A percentile compares a stretch with the other conserved stretches of the same genome.
These are phyloP conservation scores for Desmodus rotundus DNA, from an alignment of 2,113 vertebrate species.

Conservation along the genomic window DNA sequence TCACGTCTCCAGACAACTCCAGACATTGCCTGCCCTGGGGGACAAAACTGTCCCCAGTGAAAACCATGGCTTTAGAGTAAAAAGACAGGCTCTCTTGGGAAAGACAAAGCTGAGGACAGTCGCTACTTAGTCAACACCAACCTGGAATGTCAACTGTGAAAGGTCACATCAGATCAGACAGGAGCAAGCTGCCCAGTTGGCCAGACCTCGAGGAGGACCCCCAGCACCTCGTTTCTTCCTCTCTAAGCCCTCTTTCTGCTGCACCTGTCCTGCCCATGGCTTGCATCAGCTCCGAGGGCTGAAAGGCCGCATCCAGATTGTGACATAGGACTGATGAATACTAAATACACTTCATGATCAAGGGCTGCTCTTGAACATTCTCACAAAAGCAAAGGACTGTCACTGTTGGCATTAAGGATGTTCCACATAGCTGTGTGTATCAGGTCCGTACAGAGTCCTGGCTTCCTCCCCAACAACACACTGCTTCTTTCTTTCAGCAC, in stretches of 20 bases:
- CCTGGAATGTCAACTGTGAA: neutral
- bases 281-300: neutral
- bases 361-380: neutral
- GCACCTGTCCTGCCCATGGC: fast-evolving
- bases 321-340: neutral
- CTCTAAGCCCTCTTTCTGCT: neutral
- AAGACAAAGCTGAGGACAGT: neutral
- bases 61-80: neutral
- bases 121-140: too few species aligned
- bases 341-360: fast-evolving
- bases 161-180: neutral
- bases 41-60: neutral
- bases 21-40: neutral
- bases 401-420: fast-evolving
- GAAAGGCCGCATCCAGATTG: neutral
- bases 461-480: neutral
- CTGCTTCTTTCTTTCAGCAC: neutral
- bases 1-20: neutral
- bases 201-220: neutral
- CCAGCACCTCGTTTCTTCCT: neutral
- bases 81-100: neutral
- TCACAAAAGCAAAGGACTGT: neutral
- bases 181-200: neutral
- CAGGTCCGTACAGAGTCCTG: fast-evolving
- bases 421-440: neutral